Conservation (phyloP, 2,888 invertebrate genomes). For the Morpho achilles region DNA sequence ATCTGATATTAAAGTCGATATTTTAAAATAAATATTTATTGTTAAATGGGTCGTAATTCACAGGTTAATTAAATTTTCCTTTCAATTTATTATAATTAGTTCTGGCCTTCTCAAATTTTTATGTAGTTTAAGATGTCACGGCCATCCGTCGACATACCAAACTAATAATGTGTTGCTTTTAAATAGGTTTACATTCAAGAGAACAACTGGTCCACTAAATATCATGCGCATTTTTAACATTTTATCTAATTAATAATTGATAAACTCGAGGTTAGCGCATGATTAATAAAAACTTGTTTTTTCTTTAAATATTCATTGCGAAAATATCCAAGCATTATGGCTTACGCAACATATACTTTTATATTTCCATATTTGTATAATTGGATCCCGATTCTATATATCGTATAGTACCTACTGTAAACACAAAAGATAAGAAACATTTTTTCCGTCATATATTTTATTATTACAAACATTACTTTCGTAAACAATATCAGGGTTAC, state of each 20-base stretch:
- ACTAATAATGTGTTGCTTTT: slow-evolving; percentile 10
- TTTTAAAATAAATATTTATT: too few relatives aligned
- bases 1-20: too few relatives aligned
- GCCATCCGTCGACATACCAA: slow-evolving; percentile 18
- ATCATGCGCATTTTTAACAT: slow-evolving; percentile 5
- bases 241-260: background rate
- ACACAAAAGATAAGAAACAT: too few relatives aligned
- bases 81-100: slow-evolving; percentile 8
- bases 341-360: too few relatives aligned
- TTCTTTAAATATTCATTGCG: too few relatives aligned
- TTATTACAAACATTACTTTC: too few relatives aligned
- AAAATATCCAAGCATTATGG: too few relatives aligned
- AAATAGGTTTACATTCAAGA: background rate
- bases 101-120: slow-evolving; percentile 17
- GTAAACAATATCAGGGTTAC: background rate
- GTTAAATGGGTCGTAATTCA: too few relatives aligned
- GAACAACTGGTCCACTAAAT: slow-evolving; percentile 16
- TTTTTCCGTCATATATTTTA: too few relatives aligned
- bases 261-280: slow-evolving; percentile 4
- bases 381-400: too few relatives aligned
- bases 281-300: background rate
- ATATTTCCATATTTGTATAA: too few relatives aligned
- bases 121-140: slow-evolving; percentile 20
- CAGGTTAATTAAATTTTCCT: slow-evolving; percentile 1
- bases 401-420: too few relatives aligned